Evolutionary conservation across 2,797 vertebrate genomes (phyloP).

Genomic region (Spinibarbus caldwelli): DNA sequence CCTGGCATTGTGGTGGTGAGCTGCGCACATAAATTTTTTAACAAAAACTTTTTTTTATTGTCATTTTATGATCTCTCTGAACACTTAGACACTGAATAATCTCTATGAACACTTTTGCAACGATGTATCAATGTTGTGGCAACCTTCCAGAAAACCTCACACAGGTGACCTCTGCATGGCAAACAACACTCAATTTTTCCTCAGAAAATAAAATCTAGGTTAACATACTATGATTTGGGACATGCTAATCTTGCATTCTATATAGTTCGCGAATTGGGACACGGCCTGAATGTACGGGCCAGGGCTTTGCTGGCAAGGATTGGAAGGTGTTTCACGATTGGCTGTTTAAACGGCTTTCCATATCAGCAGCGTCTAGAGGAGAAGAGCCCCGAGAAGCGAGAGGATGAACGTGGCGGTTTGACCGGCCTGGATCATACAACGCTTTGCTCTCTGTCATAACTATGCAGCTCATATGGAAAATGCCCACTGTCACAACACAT

Average conservation of each 20-base stretch:
- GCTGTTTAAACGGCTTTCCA: constrained; percentile 38
- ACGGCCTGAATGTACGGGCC: background rate
- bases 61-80: background rate
- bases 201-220: constrained; percentile 1
- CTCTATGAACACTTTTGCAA: background rate
- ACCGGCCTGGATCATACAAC: constrained; percentile 28
- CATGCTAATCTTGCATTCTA: constrained; percentile 14
- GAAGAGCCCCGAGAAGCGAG: background rate
- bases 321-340: constrained; percentile 43
- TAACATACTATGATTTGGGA: background rate
- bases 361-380: constrained; percentile 37
- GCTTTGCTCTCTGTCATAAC: constrained; percentile 44
- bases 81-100: background rate
- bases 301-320: constrained; percentile 23
- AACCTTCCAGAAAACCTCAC: background rate
- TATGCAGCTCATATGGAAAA: constrained; percentile 48
- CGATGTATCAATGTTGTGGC: background rate
- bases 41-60: background rate
- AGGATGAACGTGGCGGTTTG: constrained; percentile 15
- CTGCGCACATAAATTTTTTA: background rate
- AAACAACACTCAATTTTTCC: background rate
- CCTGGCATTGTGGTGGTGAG: background rate
- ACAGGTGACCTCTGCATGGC: background rate
- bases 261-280: constrained; percentile 7
- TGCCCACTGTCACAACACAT: constrained; percentile 44